Evolutionary conservation across 2,888 invertebrate genomes (phyloP).

Genomic region (Periphyllus acericola): DNA sequence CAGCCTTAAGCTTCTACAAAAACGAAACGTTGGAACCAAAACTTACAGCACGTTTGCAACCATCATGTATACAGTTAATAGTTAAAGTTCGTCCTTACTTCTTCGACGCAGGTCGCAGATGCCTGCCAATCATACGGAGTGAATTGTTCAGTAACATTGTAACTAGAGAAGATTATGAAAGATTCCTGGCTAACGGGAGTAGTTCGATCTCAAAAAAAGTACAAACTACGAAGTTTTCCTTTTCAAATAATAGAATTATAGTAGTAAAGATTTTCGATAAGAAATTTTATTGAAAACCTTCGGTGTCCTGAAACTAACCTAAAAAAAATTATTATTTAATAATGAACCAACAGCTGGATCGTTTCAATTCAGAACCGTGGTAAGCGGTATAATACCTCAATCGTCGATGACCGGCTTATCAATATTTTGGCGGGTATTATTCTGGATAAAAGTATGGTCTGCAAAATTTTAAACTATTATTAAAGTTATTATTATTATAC

Average conservation of each 20-base stretch:
- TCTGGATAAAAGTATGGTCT: background rate
- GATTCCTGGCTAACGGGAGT: too few species aligned
- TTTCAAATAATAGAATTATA: too few species aligned
- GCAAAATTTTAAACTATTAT: too few species aligned
- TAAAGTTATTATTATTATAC: too few species aligned
- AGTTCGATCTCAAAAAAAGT: background rate
- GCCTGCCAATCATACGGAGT: constrained; percentile 27
- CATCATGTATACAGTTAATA: too few species aligned
- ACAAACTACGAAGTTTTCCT: too few species aligned
- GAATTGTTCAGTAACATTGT: constrained; percentile 46
- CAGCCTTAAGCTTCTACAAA: constrained; percentile 35
- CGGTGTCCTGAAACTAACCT: background rate
- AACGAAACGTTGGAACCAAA: too few species aligned
- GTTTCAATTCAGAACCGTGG: background rate
- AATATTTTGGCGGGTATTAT: constrained; percentile 42
- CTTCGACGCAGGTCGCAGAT: constrained; percentile 43
- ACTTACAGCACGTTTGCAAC: too few species aligned
- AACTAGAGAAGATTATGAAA: background rate
- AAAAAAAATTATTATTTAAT: background rate
- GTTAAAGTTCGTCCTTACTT: constrained; percentile 16
- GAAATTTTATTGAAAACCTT: background rate
- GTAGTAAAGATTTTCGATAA: too few species aligned
- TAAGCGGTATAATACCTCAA: background rate
- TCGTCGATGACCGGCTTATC: background rate
- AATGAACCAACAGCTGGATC: background rate